Conservation (phyloP, 2,113 vertebrate genomes). For the Grammomys dolichurus region DNA sequence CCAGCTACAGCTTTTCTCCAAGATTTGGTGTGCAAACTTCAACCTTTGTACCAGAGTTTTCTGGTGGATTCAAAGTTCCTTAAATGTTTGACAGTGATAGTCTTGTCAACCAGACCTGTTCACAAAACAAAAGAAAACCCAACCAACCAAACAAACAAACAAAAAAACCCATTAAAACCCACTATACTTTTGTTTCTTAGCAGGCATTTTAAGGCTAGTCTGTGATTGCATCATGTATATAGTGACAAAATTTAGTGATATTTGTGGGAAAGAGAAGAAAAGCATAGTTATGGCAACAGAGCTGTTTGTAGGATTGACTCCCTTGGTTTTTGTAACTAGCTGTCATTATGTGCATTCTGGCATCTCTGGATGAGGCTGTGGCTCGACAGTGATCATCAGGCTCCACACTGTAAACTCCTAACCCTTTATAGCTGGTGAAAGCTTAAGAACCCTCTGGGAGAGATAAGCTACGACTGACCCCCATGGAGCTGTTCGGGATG, state of each 20-base stretch:
- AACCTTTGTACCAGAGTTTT: not conserved
- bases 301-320: not conserved
- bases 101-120: not conserved
- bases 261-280: not conserved
- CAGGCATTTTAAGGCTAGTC: not conserved
- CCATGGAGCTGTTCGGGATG: not conserved
- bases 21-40: not conserved
- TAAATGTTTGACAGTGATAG: not conserved
- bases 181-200: not conserved
- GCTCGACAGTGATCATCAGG: not conserved
- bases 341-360: not conserved
- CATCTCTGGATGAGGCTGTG: not conserved
- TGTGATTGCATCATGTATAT: not conserved
- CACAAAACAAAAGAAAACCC: not conserved
- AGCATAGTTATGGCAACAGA: not conserved
- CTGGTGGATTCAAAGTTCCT: not conserved
- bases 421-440: not conserved
- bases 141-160: not conserved
- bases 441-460: not conserved
- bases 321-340: not conserved
- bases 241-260: not conserved
- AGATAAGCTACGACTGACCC: not conserved
- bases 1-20: not conserved
- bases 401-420: not conserved
- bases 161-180: not conserved